Evolutionary conservation across 2,113 vertebrate species (phyloP).

Genomic region (Procapra przewalskii): DNA sequence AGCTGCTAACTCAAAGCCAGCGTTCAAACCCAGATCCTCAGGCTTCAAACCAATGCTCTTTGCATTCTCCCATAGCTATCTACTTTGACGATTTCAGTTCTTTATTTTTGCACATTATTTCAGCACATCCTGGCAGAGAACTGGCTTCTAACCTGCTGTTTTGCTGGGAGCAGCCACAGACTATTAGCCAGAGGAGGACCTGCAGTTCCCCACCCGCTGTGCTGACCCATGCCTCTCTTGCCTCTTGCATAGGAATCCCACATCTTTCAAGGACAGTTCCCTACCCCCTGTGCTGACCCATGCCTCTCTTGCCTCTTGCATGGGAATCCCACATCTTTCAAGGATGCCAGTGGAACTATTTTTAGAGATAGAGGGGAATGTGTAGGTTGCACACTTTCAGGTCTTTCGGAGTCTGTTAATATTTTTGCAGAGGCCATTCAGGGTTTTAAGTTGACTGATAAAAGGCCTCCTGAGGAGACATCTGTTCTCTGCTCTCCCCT

Average conservation of each 20-base stretch:
- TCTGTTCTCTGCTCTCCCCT: not conserved
- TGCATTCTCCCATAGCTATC: not conserved
- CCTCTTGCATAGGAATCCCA: not conserved
- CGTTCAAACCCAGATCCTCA: not conserved
- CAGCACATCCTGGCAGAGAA: not conserved
- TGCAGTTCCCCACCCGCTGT: not conserved
- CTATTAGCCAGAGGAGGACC: too few species aligned
- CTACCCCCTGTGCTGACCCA: not conserved
- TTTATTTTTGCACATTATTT: slow-evolving; percentile 14
- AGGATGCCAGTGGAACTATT: not conserved
- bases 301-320: not conserved
- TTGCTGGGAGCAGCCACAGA: not conserved
- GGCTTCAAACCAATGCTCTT: not conserved
- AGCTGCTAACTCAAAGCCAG: not conserved
- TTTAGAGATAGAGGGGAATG: not conserved
- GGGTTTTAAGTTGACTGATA: slow-evolving; percentile 14
- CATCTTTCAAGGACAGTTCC: not conserved
- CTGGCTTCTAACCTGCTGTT: not conserved
- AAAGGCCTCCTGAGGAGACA: not conserved
- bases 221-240: not conserved
- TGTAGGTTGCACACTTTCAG: not conserved
- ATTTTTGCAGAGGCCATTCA: not conserved
- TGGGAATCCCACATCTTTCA: not conserved
- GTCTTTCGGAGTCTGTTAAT: slow-evolving; percentile 41
- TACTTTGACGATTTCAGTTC: slow-evolving; percentile 4